These are phyloP conservation scores for Albula glossodonta DNA, from an alignment of 2,113 vertebrate species.

Conservation along the genomic window DNA sequence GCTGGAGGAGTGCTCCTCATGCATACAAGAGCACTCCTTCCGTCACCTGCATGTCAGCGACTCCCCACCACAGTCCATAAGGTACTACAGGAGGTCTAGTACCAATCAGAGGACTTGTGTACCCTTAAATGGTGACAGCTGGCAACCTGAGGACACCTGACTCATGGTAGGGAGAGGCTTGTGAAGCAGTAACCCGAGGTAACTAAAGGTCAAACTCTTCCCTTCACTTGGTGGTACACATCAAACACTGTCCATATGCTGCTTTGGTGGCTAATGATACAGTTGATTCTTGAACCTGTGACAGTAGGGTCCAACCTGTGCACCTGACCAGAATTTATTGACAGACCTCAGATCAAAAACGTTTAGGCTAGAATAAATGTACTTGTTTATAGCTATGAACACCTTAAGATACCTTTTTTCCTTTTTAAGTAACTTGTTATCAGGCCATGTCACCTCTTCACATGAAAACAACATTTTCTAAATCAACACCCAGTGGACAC, in stretches of 20 bases:
- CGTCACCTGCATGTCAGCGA: no score
- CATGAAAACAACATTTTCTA: conserved; percentile 15
- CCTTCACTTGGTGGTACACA: neutral
- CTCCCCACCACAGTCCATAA: neutral
- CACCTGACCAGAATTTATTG: neutral
- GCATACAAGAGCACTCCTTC: no score
- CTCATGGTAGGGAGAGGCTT: no score
- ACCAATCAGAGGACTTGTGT: neutral
- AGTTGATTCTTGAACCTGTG: neutral
- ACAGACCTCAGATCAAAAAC: neutral
- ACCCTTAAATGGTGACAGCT: no score
- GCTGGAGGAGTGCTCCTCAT: no score
- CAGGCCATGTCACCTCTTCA: conserved; percentile 4
- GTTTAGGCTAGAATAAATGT: neutral
- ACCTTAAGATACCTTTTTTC: neutral
- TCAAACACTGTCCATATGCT: neutral
- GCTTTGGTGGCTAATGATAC: neutral
- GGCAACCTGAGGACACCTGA: no score
- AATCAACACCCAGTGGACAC: conserved; percentile 23
- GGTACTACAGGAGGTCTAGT: neutral
- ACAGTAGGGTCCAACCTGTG: neutral
- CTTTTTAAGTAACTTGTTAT: conserved; percentile 34
- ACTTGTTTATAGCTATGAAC: neutral
- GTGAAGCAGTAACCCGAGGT: no score
- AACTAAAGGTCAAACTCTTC: neutral